Base-by-base conservation (phyloP, 1,140 invertebrate species). In the Aphaenogaster floridana region DNA sequence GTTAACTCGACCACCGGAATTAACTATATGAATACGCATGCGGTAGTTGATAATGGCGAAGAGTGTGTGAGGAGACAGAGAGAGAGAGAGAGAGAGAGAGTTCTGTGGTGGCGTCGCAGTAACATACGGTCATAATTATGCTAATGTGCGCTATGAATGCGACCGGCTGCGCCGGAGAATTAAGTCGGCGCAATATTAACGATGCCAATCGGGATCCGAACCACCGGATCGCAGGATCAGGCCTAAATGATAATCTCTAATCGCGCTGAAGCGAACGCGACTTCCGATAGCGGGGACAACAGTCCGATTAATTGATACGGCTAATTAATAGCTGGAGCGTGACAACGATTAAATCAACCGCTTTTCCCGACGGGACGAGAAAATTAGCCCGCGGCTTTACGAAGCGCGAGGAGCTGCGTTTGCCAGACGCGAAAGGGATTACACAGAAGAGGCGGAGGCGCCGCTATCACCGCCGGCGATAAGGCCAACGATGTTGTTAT, bases 121-220 rank as follows among this genome's bases (percentile, higher is more conserved):
- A 87, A 78, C 57, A 11, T 76, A 54, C 78, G 21, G 68, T 85
- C 76, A 90, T 87, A 86, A 89, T 74, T 79, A 85, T 90, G 89
- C 86, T 90, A 90, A 90, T 89, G 74, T 74, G 42, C 74, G 74
- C 66, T 63, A 39, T 63, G 45, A 85, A 74, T 48, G 45, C 21
- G 63, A 57, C n/a, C 11, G 64, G 9, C 11, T 21, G 11, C n/a
- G 36, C 36, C 36, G 8, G 77, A 81, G 63, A 86, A 69, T 15
- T 79, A 84, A 90, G 89, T 79, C 13, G 39, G 52, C 0, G 48
- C 84, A 61, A 59, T 89, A 90, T 90, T 87, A 90, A 90, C 42
- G 39, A 79, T 9, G 54, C 48, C 61, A 76, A 88, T 88, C 28
- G 54, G 28, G 69, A 80, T 63, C 21, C 15, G 28, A 15, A 11